phyloP scores from a whole-genome alignment of 37 sponge, comb jelly and placozoan genomes.

The Cliona cf. orientalis region DNA sequence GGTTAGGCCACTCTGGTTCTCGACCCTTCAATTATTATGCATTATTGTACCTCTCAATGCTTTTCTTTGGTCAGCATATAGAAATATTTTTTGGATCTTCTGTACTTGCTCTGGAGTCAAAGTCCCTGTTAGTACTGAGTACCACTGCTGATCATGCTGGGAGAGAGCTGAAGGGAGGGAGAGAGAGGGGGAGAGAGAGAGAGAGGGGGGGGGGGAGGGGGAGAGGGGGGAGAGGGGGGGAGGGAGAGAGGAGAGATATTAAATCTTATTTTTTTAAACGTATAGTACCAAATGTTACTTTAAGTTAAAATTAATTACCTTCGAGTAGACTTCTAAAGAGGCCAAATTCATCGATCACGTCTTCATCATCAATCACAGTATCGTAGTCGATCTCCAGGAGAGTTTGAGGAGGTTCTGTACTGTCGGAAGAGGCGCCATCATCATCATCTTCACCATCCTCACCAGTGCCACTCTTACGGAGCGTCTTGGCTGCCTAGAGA shows the following conservation, averaged over 20 bases:
- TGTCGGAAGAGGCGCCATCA: background rate
- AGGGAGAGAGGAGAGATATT: background rate
- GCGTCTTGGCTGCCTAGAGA: background rate
- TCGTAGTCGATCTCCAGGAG: constrained; percentile 81
- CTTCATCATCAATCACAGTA: constrained; percentile 86
- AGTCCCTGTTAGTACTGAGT: constrained; percentile 43
- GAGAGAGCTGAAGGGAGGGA: constrained; percentile 42
- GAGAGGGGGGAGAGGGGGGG: too few relatives aligned
- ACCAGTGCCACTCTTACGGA: constrained; percentile 8
- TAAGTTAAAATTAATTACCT: too few relatives aligned
- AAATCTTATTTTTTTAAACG: too few relatives aligned
- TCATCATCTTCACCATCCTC: constrained; percentile 13
- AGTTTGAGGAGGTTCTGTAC: too few relatives aligned
- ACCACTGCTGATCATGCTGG: constrained; percentile 50
- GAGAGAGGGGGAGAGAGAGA: too few relatives aligned
- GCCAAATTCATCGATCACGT: constrained; percentile 73
- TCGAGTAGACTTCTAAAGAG: constrained; percentile 63
- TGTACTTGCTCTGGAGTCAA: constrained; percentile 46
- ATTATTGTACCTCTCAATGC: constrained; percentile 42
- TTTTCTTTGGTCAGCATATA: constrained; percentile 60
- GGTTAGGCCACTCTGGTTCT: too few relatives aligned
- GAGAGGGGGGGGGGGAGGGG: too few relatives aligned
- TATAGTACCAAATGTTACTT: too few relatives aligned
- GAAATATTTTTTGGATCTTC: constrained; percentile 49
- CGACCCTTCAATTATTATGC: background rate